phyloP scores from a whole-genome alignment of 2,888 invertebrate genomes.

The Colletes collaris region DNA sequence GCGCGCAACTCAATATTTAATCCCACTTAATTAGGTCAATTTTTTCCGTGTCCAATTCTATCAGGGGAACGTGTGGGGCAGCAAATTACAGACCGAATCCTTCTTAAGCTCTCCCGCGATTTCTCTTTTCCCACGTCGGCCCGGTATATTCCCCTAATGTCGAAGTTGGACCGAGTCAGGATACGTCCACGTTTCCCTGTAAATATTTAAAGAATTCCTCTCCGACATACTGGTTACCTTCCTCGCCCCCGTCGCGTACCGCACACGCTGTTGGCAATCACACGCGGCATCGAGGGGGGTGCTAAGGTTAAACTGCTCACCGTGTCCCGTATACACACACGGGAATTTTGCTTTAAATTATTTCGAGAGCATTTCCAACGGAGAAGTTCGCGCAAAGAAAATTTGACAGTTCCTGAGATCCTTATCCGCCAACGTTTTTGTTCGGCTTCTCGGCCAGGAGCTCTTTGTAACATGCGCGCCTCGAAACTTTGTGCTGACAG shows the following conservation, averaged over 20 bases:
- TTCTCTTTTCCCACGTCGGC: conserved; percentile 24
- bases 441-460: neutral
- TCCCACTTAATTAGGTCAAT: conserved; percentile 33
- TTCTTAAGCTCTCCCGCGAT: conserved; percentile 28
- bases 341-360: conserved; percentile 40
- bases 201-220: conserved; percentile 65
- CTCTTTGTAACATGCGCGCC: conserved; percentile 35
- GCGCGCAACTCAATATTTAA: conserved; percentile 14
- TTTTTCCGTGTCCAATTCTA: conserved; percentile 26
- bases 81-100: conserved; percentile 22
- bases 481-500: conserved; percentile 45
- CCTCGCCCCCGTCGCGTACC: neutral
- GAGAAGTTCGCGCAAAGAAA: neutral
- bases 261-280: neutral
- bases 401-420: conserved; percentile 22
- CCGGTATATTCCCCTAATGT: conserved; percentile 41
- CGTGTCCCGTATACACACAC: neutral
- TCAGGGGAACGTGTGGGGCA: conserved; percentile 2
- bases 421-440: conserved; percentile 26
- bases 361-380: conserved; percentile 20
- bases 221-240: conserved; percentile 31
- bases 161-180: conserved; percentile 47
- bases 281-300: neutral
- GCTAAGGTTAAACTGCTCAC: conserved; percentile 38
- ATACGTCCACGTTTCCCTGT: conserved; percentile 50